Percentiles rank a stretch among this genome's conserved stretches.
phyloP scores from a whole-genome alignment of 2,113 vertebrate genomes.

The Micromys minutus region DNA sequence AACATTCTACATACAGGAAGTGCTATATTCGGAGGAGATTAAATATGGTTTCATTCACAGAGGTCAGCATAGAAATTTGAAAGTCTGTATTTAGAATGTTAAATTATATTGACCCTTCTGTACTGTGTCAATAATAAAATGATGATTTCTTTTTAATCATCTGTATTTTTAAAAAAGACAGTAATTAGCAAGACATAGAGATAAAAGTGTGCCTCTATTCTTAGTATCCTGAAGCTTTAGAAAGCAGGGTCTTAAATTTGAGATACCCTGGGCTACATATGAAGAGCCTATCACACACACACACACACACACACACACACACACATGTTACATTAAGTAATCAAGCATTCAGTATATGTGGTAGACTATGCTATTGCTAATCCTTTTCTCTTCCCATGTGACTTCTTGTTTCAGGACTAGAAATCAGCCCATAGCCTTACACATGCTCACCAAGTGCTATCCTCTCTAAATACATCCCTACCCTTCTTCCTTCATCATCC shows the following conservation, averaged over 20 bases:
- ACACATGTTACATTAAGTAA: neutral
- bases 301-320: neutral
- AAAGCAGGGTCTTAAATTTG: neutral
- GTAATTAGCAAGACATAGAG: neutral
- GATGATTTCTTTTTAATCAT: conserved; percentile 24
- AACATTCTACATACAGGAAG: neutral
- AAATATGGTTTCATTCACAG: neutral
- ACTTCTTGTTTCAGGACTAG: neutral
- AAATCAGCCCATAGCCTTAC: neutral
- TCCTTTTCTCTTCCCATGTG: neutral
- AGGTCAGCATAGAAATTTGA: conserved; percentile 6
- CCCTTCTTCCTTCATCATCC: neutral
- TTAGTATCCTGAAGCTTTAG: neutral
- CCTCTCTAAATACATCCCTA: neutral
- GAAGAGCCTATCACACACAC: neutral
- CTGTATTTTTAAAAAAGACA: neutral
- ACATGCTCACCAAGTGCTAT: neutral
- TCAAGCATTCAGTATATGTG: neutral
- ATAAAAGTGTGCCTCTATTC: neutral
- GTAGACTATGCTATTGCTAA: neutral
- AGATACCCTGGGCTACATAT: neutral
- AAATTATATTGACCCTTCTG: neutral
- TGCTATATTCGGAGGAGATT: neutral
- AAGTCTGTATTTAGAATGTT: neutral
- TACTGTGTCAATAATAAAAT: neutral